Percentiles rank a stretch among this genome's conserved stretches.
phyloP scores from a whole-genome alignment of 92 coral and sea anemone genomes.

The Anthopleura xanthogrammica region DNA sequence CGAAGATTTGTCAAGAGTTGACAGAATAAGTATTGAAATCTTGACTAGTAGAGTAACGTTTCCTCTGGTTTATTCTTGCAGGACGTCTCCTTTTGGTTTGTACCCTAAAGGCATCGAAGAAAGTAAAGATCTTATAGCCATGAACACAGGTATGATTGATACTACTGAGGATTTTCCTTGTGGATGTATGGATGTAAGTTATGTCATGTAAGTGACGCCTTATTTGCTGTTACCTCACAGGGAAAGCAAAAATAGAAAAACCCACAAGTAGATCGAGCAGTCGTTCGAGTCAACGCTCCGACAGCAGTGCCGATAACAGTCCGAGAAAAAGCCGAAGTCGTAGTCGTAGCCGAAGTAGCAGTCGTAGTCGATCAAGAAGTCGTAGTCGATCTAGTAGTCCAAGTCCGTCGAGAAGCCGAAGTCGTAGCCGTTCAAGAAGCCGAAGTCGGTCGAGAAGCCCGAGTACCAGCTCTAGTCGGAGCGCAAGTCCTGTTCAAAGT shows the following conservation, averaged over 20 bases:
- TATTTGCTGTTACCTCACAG: slow-evolving; percentile 7
- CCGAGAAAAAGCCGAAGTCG: slow-evolving; percentile 35
- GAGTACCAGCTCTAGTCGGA: slow-evolving; percentile 25
- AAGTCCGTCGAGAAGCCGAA: background rate
- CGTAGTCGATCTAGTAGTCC: slow-evolving; percentile 32
- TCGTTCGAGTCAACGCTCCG: slow-evolving; percentile 39
- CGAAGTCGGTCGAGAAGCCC: slow-evolving; percentile 30
- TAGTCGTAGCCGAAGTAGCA: slow-evolving; percentile 32
- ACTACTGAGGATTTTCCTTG: background rate
- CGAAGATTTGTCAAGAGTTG: no score
- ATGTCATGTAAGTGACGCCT: background rate
- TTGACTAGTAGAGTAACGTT: no score
- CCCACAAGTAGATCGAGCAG: slow-evolving; percentile 59
- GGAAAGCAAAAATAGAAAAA: slow-evolving; percentile 37
- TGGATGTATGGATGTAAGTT: background rate
- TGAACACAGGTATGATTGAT: slow-evolving; percentile 23
- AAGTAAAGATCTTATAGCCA: slow-evolving; percentile 29
- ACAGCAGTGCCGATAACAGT: slow-evolving; percentile 31
- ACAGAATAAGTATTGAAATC: no score
- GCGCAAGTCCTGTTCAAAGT: slow-evolving; percentile 22
- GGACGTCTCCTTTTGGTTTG: slow-evolving; percentile 81
- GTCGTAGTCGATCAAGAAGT: slow-evolving; percentile 43
- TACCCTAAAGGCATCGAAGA: slow-evolving; percentile 53
- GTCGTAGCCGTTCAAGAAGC: slow-evolving; percentile 22
- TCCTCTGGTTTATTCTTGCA: slow-evolving; percentile 6